These are phyloP conservation scores for Palythoa grandiflora DNA, from an alignment of 92 coral and sea anemone genomes.

Conservation along the genomic window DNA sequence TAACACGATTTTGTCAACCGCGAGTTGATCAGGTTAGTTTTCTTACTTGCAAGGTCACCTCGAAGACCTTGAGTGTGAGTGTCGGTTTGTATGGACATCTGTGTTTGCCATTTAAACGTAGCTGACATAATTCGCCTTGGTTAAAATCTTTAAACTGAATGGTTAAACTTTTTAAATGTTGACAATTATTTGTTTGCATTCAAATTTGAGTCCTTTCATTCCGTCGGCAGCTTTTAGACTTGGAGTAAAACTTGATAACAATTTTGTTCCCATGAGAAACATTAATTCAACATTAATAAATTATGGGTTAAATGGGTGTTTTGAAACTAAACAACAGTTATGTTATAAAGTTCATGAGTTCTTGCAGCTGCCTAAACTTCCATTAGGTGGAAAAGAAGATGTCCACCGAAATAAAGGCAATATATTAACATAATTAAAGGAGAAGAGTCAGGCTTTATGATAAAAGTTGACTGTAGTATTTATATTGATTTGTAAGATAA, in stretches of 20 bases:
- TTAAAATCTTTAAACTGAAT: too few relatives aligned
- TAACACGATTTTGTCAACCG: too few relatives aligned
- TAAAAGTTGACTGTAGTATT: neutral
- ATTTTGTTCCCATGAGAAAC: neutral
- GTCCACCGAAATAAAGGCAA: neutral
- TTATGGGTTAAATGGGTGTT: neutral
- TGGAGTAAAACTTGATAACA: neutral
- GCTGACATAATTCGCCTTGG: too few relatives aligned
- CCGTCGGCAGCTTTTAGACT: neutral
- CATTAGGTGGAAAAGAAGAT: neutral
- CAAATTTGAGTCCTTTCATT: neutral
- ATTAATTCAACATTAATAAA: neutral
- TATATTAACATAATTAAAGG: neutral
- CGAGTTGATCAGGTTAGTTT: too few relatives aligned
- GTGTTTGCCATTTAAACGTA: too few relatives aligned
- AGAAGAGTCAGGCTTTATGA: neutral
- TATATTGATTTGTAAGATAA: neutral
- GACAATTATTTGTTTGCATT: neutral
- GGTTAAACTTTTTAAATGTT: too few relatives aligned
- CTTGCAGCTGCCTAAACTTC: conserved; percentile 1
- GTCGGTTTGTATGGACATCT: too few relatives aligned
- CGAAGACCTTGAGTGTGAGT: too few relatives aligned
- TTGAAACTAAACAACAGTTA: neutral
- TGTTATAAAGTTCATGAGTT: neutral
- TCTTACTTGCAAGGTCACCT: too few relatives aligned